These are phyloP conservation scores for Aphodius granarius DNA, from an alignment of 2,888 invertebrate genomes.

Conservation along the genomic window DNA sequence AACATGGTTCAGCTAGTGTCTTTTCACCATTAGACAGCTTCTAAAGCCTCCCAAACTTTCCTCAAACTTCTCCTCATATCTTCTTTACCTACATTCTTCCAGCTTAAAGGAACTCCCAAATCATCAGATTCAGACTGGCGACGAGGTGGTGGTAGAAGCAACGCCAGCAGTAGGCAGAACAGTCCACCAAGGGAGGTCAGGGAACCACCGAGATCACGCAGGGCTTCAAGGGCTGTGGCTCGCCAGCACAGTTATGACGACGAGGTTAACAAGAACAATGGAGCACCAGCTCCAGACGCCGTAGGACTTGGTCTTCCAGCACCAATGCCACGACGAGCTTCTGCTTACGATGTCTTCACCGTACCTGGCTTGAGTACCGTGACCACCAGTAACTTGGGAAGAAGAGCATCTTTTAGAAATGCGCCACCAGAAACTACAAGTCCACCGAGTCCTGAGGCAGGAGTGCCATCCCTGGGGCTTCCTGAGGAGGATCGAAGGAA, in stretches of 20 bases:
- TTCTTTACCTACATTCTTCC: conserved; percentile 38
- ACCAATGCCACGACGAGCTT: conserved; percentile 77
- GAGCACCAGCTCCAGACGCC: conserved; percentile 39
- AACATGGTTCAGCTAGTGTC: too few species aligned
- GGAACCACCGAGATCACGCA: conserved; percentile 56
- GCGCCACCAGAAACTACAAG: conserved; percentile 60
- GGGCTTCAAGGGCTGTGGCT: conserved; percentile 62
- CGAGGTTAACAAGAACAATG: conserved; percentile 56
- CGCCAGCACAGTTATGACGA: conserved; percentile 86
- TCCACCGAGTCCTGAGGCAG: conserved; percentile 60
- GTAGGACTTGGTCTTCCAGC: conserved; percentile 69
- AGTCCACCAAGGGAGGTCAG: conserved; percentile 58
- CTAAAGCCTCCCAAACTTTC: not conserved
- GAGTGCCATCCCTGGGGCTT: conserved; percentile 41
- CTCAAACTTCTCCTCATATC: not conserved
- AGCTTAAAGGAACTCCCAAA: conserved; percentile 67
- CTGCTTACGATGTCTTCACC: conserved; percentile 83
- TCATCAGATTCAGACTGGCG: conserved; percentile 62
- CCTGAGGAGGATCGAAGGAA: conserved; percentile 68
- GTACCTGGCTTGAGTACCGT: conserved; percentile 61
- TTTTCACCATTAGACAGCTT: too few species aligned
- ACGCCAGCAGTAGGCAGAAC: conserved; percentile 64
- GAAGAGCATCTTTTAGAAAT: conserved; percentile 64
- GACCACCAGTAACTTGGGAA: conserved; percentile 41
- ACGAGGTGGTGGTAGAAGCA: conserved; percentile 60